Evolutionary conservation across 1,140 invertebrate species (phyloP).

Genomic region (Drosophila tropicalis): DNA sequence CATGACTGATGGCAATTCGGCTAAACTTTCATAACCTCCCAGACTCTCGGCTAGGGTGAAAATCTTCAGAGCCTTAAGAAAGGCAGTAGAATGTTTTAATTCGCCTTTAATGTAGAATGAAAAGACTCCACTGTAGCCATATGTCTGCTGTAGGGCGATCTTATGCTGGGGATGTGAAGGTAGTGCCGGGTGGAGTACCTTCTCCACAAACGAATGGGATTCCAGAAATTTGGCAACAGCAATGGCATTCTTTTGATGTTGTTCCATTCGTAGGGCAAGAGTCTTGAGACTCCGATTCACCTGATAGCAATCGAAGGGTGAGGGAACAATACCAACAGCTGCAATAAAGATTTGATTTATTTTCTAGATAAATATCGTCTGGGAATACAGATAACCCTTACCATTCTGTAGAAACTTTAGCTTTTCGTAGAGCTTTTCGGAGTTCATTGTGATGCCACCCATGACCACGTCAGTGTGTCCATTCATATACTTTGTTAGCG

Average conservation of each 20-base stretch:
- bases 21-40: conserved; percentile 97
- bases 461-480: conserved; percentile 99
- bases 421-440: conserved; percentile 88
- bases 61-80: conserved; percentile 91
- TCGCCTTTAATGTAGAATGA: conserved; percentile 94
- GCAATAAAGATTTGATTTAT: conserved; percentile 6
- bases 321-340: conserved; percentile 96
- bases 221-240: conserved; percentile 92
- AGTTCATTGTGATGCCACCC: conserved; percentile 93
- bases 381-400: conserved; percentile 72
- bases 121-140: conserved; percentile 96
- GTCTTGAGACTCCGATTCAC: conserved; percentile 98
- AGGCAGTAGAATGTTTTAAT: conserved; percentile 89
- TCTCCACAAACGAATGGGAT: conserved; percentile 89
- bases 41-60: conserved; percentile 97
- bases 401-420: conserved; percentile 96
- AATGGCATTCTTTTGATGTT: conserved; percentile 92
- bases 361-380: neutral
- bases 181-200: conserved; percentile 94
- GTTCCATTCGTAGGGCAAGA: conserved; percentile 95
- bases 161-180: conserved; percentile 96
- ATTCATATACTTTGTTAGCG: conserved; percentile 99
- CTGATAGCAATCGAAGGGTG: conserved; percentile 97
- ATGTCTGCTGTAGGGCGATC: conserved; percentile 91
- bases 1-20: conserved; percentile 91